These are phyloP conservation scores for Aldrovandia affinis DNA, from an alignment of 2,797 vertebrate species.

Conservation along the genomic window DNA sequence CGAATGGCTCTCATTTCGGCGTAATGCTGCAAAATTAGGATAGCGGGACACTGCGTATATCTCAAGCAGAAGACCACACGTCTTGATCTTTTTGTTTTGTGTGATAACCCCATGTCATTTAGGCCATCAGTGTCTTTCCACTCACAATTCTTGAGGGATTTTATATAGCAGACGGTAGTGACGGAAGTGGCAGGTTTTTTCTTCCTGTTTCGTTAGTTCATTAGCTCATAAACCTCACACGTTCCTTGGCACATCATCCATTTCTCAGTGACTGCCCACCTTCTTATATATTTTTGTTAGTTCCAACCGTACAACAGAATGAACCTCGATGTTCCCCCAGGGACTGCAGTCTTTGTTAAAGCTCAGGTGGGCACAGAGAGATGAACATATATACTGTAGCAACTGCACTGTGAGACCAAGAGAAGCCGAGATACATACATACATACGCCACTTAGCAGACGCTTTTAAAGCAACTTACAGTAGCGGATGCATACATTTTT, in stretches of 20 bases:
- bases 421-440: neutral
- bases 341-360: neutral
- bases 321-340: neutral
- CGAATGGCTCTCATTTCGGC: constrained; percentile 19
- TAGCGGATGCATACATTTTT: too few species aligned
- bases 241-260: neutral
- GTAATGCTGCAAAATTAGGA: constrained; percentile 25
- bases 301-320: neutral
- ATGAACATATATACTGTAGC: neutral
- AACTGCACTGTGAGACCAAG: neutral
- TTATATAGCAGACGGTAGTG: neutral
- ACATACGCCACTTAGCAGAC: too few species aligned
- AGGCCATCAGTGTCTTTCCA: neutral
- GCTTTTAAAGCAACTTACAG: too few species aligned
- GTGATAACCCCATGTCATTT: constrained; percentile 2
- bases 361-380: too few species aligned
- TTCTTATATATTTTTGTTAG: neutral
- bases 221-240: constrained; percentile 19
- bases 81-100: constrained; percentile 26
- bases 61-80: constrained; percentile 14
- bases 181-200: constrained; percentile 9
- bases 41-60: neutral
- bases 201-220: constrained; percentile 21
- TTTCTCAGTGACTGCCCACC: neutral
- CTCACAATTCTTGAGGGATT: constrained; percentile 15